Conservation (phyloP, 1,140 invertebrate species). For the Trialeurodes vaporariorum region DNA sequence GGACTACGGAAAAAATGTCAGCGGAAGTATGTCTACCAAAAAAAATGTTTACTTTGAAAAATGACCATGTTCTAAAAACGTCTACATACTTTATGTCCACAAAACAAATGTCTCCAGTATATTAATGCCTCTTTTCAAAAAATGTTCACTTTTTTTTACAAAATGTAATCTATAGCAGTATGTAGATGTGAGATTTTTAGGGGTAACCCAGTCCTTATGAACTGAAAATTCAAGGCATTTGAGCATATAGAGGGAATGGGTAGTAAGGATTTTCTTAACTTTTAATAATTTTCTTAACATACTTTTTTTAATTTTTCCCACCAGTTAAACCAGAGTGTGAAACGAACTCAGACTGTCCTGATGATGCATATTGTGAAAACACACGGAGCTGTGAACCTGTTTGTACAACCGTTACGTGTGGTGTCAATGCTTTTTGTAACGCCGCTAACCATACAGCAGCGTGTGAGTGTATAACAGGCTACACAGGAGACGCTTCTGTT, state of each 20-base stretch:
- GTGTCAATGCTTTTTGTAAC: constrained; percentile 64
- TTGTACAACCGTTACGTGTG: constrained; percentile 57
- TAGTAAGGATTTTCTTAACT: too few relatives aligned
- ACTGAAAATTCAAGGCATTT: too few relatives aligned
- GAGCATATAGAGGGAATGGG: too few relatives aligned
- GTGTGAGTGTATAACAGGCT: constrained; percentile 61
- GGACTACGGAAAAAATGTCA: too few relatives aligned
- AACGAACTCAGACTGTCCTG: constrained; percentile 62
- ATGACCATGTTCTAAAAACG: too few relatives aligned
- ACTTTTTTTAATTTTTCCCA: constrained; percentile 5
- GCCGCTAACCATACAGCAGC: constrained; percentile 60
- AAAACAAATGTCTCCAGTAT: too few relatives aligned
- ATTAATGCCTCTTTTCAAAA: too few relatives aligned
- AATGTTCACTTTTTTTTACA: not conserved
- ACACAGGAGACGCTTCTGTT: constrained; percentile 52
- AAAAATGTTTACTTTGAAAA: too few relatives aligned
- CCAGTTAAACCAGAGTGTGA: constrained; percentile 40
- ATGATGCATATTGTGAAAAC: constrained; percentile 60
- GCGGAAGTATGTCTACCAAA: too few relatives aligned
- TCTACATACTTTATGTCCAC: too few relatives aligned
- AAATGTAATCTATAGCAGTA: not conserved
- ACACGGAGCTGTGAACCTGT: constrained; percentile 54
- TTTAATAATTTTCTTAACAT: constrained; percentile 10
- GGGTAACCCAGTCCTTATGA: too few relatives aligned
- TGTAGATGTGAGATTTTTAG: constrained; percentile 6